phyloP scores from a whole-genome alignment of 2,888 invertebrate species.

The Drosophila pseudotakahashii region DNA sequence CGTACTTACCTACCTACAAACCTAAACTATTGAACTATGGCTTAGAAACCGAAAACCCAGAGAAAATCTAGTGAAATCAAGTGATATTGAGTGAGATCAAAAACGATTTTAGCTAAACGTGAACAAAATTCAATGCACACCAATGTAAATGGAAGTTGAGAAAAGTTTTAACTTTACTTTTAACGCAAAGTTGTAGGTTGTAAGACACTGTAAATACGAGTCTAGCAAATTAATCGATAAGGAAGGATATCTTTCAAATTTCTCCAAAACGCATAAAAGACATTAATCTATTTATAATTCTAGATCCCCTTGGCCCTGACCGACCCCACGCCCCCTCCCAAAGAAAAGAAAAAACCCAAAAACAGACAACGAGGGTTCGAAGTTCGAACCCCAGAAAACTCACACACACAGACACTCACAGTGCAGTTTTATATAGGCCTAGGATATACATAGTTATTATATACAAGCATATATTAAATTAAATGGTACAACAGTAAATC shows the following conservation, averaged over 20 bases:
- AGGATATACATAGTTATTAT: slow-evolving; percentile 43
- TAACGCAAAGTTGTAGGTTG: slow-evolving; percentile 43
- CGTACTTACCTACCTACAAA: slow-evolving; percentile 61
- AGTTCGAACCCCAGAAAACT: background rate
- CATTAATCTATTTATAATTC: slow-evolving; percentile 60
- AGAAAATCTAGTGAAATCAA: slow-evolving; percentile 79
- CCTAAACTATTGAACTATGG: slow-evolving; percentile 59
- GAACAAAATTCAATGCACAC: slow-evolving; percentile 41
- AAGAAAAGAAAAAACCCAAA: slow-evolving; percentile 5
- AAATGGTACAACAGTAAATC: slow-evolving; percentile 64
- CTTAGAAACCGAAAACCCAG: slow-evolving; percentile 44
- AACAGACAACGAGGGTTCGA: slow-evolving; percentile 19
- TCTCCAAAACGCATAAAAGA: slow-evolving; percentile 68
- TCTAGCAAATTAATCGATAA: slow-evolving; percentile 41
- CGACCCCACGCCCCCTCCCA: background rate
- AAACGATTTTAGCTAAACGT: slow-evolving; percentile 81
- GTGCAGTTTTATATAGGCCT: slow-evolving; percentile 50
- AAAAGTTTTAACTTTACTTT: slow-evolving; percentile 63
- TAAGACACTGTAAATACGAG: slow-evolving; percentile 52
- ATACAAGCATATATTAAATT: slow-evolving; percentile 45
- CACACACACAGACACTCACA: slow-evolving; percentile 22
- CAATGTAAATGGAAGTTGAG: slow-evolving; percentile 40
- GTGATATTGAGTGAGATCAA: slow-evolving; percentile 84
- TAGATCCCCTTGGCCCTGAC: slow-evolving; percentile 11
- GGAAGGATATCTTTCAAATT: slow-evolving; percentile 61